These are phyloP conservation scores for Aulostomus chinensis DNA, from an alignment of 2,797 vertebrate genomes.

Conservation along the genomic window DNA sequence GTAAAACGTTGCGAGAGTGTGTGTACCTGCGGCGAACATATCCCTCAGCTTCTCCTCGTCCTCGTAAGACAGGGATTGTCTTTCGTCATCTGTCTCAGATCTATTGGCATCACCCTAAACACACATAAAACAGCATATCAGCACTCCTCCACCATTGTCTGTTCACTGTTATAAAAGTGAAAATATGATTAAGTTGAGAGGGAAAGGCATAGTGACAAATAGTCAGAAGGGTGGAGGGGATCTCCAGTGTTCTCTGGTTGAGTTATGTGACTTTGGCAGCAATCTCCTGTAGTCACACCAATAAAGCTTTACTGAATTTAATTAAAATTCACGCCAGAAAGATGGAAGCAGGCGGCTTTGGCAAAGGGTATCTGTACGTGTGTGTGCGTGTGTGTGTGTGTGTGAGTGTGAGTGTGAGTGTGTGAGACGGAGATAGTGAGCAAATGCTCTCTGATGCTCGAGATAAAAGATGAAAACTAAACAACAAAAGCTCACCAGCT, in stretches of 20 bases:
- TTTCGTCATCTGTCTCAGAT: conserved; percentile 92
- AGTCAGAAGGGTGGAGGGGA: conserved; percentile 8
- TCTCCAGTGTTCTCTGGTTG: conserved; percentile 63
- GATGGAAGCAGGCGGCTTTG: conserved; percentile 70
- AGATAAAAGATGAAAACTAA: conserved; percentile 77
- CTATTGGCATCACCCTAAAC: conserved; percentile 92
- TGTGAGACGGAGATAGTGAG: conserved; percentile 20
- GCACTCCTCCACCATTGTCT: conserved; percentile 6
- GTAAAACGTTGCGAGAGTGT: background rate
- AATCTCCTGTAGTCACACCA: conserved; percentile 68
- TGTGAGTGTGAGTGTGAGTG: conserved; percentile 9
- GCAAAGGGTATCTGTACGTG: conserved; percentile 32
- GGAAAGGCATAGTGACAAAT: conserved; percentile 38
- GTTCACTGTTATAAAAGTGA: conserved; percentile 36
- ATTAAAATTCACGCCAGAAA: conserved; percentile 76
- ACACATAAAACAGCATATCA: conserved; percentile 19
- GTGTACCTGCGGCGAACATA: conserved; percentile 83
- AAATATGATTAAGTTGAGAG: conserved; percentile 11
- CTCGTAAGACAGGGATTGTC: conserved; percentile 86
- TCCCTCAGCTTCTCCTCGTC: conserved; percentile 92
- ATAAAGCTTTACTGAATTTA: conserved; percentile 79
- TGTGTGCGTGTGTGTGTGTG: conserved; percentile 9
- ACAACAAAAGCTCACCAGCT: conserved; percentile 78
- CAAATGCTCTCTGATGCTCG: conserved; percentile 75
- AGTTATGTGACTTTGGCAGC: conserved; percentile 74